A percentile compares a stretch with the other conserved stretches of the same genome.
These are phyloP conservation scores for Gasterosteus aculeatus DNA, from an alignment of 2,113 vertebrate species.

Conservation along the genomic window DNA sequence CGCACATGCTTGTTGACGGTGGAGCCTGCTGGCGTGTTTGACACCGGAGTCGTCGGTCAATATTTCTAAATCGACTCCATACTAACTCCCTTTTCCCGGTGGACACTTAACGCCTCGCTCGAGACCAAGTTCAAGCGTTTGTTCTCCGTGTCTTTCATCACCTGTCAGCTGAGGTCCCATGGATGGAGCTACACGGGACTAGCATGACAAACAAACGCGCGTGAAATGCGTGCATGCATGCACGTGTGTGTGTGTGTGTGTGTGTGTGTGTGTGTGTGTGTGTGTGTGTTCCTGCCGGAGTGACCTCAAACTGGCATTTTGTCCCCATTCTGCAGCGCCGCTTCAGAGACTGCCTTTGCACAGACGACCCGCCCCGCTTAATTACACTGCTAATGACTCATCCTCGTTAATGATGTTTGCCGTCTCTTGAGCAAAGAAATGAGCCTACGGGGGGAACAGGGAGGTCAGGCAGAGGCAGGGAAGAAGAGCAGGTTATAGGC, in stretches of 20 bases:
- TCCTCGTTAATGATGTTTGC: constrained; percentile 71
- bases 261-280: too few species aligned
- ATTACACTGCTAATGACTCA: constrained; percentile 76
- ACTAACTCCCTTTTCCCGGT: constrained; percentile 61
- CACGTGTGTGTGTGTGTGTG: too few species aligned
- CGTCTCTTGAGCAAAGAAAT: constrained; percentile 65
- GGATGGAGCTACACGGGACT: constrained; percentile 18
- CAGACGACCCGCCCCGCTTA: constrained; percentile 65
- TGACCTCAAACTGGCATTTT: constrained; percentile 41
- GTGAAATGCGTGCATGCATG: too few species aligned
- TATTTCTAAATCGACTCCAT: constrained; percentile 60
- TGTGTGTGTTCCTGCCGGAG: constrained; percentile 12
- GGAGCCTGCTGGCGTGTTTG: too few species aligned
- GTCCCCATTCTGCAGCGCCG: constrained; percentile 35
- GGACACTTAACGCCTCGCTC: constrained; percentile 25
- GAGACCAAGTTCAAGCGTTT: constrained; percentile 54
- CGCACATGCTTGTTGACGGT: background rate
- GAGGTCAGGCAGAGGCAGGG: background rate
- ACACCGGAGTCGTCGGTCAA: constrained; percentile 25
- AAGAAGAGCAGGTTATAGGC: too few species aligned
- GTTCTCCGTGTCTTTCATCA: constrained; percentile 65
- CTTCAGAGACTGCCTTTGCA: constrained; percentile 42
- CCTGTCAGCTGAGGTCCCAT: constrained; percentile 40
- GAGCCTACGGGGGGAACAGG: constrained; percentile 18
- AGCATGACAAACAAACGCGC: constrained; percentile 47